These are phyloP conservation scores for Atta colombica DNA, from an alignment of 1,140 invertebrate genomes.

Conservation along the genomic window DNA sequence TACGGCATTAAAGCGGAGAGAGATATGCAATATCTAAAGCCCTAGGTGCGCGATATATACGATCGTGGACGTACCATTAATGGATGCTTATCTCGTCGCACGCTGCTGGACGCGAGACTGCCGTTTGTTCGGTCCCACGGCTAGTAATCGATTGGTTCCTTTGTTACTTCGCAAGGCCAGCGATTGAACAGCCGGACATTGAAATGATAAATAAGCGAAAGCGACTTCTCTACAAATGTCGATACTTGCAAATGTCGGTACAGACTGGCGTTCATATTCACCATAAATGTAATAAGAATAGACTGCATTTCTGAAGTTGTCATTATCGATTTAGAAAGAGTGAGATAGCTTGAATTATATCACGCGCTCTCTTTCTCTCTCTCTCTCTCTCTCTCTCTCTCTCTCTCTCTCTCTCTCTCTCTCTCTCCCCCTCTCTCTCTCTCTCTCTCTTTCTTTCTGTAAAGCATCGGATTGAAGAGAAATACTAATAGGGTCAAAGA, in stretches of 20 bases:
- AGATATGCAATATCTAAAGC: conserved; percentile 43
- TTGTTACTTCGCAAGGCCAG: conserved; percentile 42
- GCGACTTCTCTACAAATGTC: conserved; percentile 5
- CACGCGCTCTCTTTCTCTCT: no score
- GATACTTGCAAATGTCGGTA: background rate
- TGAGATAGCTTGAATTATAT: no score
- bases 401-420: no score
- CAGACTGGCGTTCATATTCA: background rate
- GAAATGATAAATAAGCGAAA: conserved; percentile 61
- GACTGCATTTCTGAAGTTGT: no score
- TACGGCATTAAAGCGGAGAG: conserved; percentile 34
- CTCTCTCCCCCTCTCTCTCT: no score
- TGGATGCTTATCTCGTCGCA: conserved; percentile 54
- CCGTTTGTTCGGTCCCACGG: conserved; percentile 60
- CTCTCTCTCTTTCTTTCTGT: no score
- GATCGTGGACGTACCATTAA: conserved; percentile 33
- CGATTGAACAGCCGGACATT: background rate
- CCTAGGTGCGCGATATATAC: conserved; percentile 11
- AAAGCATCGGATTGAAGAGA: no score
- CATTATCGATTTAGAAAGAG: no score
- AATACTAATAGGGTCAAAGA: no score
- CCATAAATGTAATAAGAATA: no score
- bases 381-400: no score
- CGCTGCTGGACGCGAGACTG: conserved; percentile 37
- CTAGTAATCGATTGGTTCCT: conserved; percentile 65